Evolutionary conservation across 2,888 invertebrate species (phyloP), one percentile per base, ranked within the genome.

Genomic region (Pristionchus arcanus): DNA sequence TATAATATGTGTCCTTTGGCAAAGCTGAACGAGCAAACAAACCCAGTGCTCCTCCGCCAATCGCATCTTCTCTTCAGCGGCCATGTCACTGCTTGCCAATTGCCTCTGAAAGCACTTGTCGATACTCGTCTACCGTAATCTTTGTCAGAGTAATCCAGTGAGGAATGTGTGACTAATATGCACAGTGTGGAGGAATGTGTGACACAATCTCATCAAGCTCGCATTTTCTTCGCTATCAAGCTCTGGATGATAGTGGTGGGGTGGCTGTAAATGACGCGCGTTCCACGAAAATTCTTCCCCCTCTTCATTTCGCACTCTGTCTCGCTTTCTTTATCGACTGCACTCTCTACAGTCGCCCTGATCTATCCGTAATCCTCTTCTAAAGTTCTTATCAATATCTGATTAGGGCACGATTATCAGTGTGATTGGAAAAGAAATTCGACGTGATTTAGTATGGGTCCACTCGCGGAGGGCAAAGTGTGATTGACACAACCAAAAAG

Each of bases 251-350:
- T 81, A 53, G 81, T 81, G 42, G 42, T 49, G 49, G 81, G 28
- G 81, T 21, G 81, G 81, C 49, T 81, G 81, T 81, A 81, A 81
- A 81, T 81, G 81, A 81, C 81, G 81, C 81, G 34, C 49, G 81
- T 81, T 81, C 81, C 28, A 7, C 28, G 28, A 49, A 42, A 81
- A 81, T 81, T 77, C 16, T 42, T 25, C 37, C 25, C 74, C 21
- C 74, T 74, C 74, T 37, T 74, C 42, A 37, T 21, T 74, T 25
- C 21, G 9, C 74, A 37, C 37, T 7, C 37, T 74, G 25, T 74
- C 37, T 83, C 53, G 55, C 16, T 11, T n/a, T 49, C 15, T 28
- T 83, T 28, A 3, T n/a, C 53, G 55, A n/a, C 83, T 49, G 55
- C 16, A 53, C 28, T 31, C 55, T 83, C 83, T 83, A 53, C 83